Conservation (phyloP, 2,888 invertebrate species). For the Parochlus steinenii region DNA sequence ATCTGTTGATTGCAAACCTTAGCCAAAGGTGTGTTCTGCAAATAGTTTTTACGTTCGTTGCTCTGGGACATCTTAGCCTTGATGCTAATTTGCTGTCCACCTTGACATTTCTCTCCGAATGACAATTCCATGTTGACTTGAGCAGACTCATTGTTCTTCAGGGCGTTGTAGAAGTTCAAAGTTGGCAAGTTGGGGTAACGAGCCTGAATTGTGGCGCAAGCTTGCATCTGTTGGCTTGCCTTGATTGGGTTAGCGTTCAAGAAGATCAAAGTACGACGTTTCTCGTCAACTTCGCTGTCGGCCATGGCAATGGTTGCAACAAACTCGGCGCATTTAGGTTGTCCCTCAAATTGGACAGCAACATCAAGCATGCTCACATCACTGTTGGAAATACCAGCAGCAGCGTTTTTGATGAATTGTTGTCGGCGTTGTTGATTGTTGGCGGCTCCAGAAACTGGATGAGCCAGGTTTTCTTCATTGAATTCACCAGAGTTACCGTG, state of each 20-base stretch:
- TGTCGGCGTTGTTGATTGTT: slow-evolving; percentile 35
- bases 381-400: slow-evolving; percentile 37
- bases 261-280: slow-evolving; percentile 35
- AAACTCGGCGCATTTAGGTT: slow-evolving; percentile 31
- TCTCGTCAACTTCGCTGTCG: slow-evolving; percentile 38
- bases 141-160: slow-evolving; percentile 35
- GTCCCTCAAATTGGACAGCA: slow-evolving; percentile 37
- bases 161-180: slow-evolving; percentile 36
- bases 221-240: slow-evolving; percentile 19
- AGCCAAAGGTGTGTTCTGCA: slow-evolving; percentile 25
- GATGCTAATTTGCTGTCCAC: slow-evolving; percentile 26
- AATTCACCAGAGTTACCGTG: slow-evolving; percentile 11
- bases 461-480: slow-evolving; percentile 15
- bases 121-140: slow-evolving; percentile 33
- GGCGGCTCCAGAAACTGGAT: slow-evolving; percentile 23
- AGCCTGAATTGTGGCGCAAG: slow-evolving; percentile 32
- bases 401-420: slow-evolving; percentile 36
- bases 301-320: slow-evolving; percentile 36
- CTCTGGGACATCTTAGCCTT: slow-evolving; percentile 35
- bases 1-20: slow-evolving; percentile 31
- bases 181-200: slow-evolving; percentile 34
- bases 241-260: slow-evolving; percentile 18
- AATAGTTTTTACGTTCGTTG: slow-evolving; percentile 32
- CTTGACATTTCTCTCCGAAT: slow-evolving; percentile 32
- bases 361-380: slow-evolving; percentile 36